Base-by-base conservation (phyloP, 2,113 vertebrate species). In the Zosterops lateralis region DNA sequence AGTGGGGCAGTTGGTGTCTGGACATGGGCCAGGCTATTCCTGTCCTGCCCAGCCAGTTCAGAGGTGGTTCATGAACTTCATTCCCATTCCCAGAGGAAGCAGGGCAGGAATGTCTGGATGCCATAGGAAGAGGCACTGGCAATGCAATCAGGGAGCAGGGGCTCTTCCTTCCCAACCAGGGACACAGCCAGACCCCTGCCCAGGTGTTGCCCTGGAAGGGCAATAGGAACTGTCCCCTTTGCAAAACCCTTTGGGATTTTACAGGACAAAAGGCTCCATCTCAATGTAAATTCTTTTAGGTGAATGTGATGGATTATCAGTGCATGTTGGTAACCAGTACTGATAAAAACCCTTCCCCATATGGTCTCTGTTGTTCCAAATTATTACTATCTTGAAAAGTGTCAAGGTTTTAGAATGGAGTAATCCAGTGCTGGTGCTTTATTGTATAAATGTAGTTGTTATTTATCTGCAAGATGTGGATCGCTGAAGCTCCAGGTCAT, bases 401-500 rank as follows among this genome's bases (percentile, higher is more conserved):
- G 65, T 28, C 53, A 38, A 9, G 57, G 42, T 84, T 93, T 87
- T 68, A 75, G 50, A 92, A 44, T 25, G 10, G 2, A 73, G 47
- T 79, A 79, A 83, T 70, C 42, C 67, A 56, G 34, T 91, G 76
- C 61, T 47, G 77, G 29, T 87, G 80, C 73, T 92, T 78, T 72
- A 70, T 78, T 91, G 71, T 67, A 81, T 95, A 65, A 81, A 74
- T 74, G n/a, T 40, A 60, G 28, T 79, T 94, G 60, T 56, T 83
- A 45, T 58, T 93, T 92, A 42, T 87, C 78, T 88, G 84, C 87
- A 90, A 83, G 91, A 22, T 90, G 48, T 94, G 67, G 84, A 90
- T 96, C 75, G 22, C 64, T 92, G 89, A 90, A 72, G 80, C 87
- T 90, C 87, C 91, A 91, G 74, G 78, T 92, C 89, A 87, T 94